These are phyloP conservation scores for Leptogaster cylindrica DNA, from an alignment of 2,888 invertebrate genomes.

Conservation along the genomic window DNA sequence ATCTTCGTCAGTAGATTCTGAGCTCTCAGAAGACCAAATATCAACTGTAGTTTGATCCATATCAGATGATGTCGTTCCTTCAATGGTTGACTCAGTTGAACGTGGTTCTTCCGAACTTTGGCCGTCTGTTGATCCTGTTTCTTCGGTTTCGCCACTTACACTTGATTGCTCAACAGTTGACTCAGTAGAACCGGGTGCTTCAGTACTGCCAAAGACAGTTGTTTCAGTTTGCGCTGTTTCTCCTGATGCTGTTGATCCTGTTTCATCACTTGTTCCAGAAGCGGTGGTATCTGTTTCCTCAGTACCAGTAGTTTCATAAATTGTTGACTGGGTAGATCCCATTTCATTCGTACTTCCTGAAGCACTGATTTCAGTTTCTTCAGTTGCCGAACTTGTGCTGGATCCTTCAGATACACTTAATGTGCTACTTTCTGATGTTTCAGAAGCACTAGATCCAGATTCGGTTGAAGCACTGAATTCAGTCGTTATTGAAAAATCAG, in stretches of 20 bases:
- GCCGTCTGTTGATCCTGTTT: conserved; percentile 3
- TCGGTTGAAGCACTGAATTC: conserved; percentile 46
- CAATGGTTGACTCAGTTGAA: conserved; percentile 17
- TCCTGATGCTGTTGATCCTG: conserved; percentile 45
- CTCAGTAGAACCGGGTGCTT: neutral
- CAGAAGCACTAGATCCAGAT: conserved; percentile 32
- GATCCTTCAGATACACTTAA: conserved; percentile 47
- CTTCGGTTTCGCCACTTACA: conserved; percentile 36
- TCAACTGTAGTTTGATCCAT: conserved; percentile 55
- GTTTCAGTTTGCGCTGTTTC: conserved; percentile 40
- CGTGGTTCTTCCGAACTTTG: conserved; percentile 1
- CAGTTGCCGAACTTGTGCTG: conserved; percentile 38
- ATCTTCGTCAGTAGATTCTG: conserved; percentile 49
- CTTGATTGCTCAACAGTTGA: conserved; percentile 28
- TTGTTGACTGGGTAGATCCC: conserved; percentile 47
- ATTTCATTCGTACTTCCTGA: conserved; percentile 46
- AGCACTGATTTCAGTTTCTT: conserved; percentile 32
- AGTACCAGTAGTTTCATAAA: conserved; percentile 21
- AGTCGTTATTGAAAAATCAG: too few relatives aligned
- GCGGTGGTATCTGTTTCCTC: conserved; percentile 34
- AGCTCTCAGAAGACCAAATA: conserved; percentile 57
- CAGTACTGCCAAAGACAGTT: conserved; percentile 14
- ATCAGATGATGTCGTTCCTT: conserved; percentile 47
- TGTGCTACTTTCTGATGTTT: conserved; percentile 14
- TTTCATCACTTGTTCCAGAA: conserved; percentile 45